These are phyloP conservation scores for Malurus leucopterus DNA, from an alignment of 2,797 vertebrate genomes.

Conservation along the genomic window DNA sequence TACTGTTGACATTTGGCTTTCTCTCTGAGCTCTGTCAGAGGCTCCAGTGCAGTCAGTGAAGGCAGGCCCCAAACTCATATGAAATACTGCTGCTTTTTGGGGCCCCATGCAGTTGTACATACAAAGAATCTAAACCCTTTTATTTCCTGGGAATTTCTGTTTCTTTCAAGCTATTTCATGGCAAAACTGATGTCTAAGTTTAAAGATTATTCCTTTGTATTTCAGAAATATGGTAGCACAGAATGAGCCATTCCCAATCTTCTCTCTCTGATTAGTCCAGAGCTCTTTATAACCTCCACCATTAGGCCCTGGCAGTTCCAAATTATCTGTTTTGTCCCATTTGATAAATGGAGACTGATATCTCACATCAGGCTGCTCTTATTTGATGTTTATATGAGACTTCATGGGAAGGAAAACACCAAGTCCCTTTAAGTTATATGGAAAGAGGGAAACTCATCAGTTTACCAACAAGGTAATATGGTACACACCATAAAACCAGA, in stretches of 20 bases:
- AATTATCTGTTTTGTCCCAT: neutral
- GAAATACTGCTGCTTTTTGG: neutral
- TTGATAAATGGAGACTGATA: neutral
- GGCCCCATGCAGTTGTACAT: neutral
- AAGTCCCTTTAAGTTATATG: neutral
- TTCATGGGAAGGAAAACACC: neutral
- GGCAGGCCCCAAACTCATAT: neutral
- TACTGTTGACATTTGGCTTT: neutral
- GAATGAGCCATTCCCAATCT: neutral
- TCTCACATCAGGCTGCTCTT: neutral
- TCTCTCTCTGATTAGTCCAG: neutral
- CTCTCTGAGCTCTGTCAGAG: neutral
- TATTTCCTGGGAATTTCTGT: neutral
- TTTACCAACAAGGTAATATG: neutral
- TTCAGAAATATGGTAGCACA: neutral
- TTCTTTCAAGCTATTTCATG: neutral
- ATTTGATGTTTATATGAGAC: neutral
- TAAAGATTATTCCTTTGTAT: neutral
- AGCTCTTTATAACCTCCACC: neutral
- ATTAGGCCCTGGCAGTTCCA: fast-evolving
- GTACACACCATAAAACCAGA: neutral
- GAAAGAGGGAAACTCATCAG: neutral
- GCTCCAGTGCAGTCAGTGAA: fast-evolving
- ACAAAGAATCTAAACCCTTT: neutral
- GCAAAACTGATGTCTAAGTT: neutral